Evolutionary conservation across 2,888 invertebrate species (phyloP), one percentile per base, ranked within the genome.

Genomic region (Pollenia griseotomentosa): DNA sequence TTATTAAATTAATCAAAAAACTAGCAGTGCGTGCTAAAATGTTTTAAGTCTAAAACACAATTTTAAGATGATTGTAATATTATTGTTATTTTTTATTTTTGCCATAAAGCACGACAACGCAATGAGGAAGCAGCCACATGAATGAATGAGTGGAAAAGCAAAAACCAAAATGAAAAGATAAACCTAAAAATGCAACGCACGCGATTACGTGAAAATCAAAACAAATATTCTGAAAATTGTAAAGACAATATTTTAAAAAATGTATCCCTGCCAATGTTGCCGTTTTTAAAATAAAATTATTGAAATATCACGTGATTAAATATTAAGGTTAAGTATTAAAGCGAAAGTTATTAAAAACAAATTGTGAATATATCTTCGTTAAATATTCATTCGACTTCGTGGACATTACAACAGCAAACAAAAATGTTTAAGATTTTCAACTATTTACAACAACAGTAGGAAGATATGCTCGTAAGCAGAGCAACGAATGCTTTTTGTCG

Each of bases 1-100:
- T 63, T 44, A 70, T 75, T 57, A 85, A 81, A 77, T 65, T 65
- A 75, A 85, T 80, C 53, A 53, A 63, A 85, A 70, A 61, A 33
- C 51, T 61, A 70, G 61, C 57, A 80, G 74, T 85, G 85, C 85
- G 85, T 85, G 85, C 63, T 51, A 70, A 55, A 74, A 63, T 68
- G 40, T 9, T 65, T 33, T 48, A 19, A 70, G 53, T 53, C 11
- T 14, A 53, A 42, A 68, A 59, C 19, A 46, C 19, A 65, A 68
- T 51, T 40, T 42, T 19, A 19, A 57, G 40, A 59, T 19, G 33
- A 71, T 71, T 51, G 23, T 46, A 68, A 42, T 53, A 23, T 75
- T 61, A 51, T 61, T 66, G 2, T 59, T 74, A n/a, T 46, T 5
- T 40, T 33, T 51, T 66, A 0, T 48, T 63, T 33, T 53, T 68